Evolutionary conservation across 2,113 vertebrate genomes (phyloP).

Genomic region (Dolichotis patagonum): DNA sequence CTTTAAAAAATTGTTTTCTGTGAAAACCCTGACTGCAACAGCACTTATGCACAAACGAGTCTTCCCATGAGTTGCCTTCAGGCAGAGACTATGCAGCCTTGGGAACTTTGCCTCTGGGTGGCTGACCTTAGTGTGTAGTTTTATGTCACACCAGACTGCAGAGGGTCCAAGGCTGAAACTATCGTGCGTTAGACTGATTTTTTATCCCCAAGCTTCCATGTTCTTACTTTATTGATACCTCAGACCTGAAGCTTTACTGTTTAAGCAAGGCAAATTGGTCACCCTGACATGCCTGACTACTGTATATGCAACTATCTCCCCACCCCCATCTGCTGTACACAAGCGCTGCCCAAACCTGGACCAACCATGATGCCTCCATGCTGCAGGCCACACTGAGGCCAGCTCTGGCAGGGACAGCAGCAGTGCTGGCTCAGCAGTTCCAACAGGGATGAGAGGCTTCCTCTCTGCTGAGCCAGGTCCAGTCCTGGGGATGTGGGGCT

Average conservation of each 20-base stretch:
- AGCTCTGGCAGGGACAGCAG: not conserved
- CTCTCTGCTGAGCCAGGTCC: not conserved
- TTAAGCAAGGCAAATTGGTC: not conserved
- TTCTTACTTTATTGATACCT: slow-evolving; percentile 53
- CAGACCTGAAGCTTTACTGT: slow-evolving; percentile 31
- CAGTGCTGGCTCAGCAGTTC: not conserved
- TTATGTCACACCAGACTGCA: not conserved
- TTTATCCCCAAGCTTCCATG: not conserved
- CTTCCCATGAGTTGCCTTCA: not conserved
- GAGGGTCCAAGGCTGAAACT: not conserved
- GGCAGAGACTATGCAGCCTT: not conserved
- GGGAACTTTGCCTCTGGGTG: not conserved
- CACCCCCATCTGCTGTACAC: not conserved
- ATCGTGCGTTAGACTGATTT: not conserved
- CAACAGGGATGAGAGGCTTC: accelerated
- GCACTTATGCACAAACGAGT: not conserved
- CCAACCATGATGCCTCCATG: not conserved
- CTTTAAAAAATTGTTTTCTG: too few species aligned
- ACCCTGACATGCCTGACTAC: not conserved
- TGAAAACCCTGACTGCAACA: too few species aligned
- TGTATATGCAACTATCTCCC: not conserved
- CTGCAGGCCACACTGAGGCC: not conserved
- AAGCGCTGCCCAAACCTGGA: too few species aligned
- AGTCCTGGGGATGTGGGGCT: not conserved
- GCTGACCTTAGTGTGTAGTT: not conserved